Evolutionary conservation across 2,113 vertebrate species (phyloP), one percentile per base, ranked within the genome.

Genomic region (Ceyx margarethae): DNA sequence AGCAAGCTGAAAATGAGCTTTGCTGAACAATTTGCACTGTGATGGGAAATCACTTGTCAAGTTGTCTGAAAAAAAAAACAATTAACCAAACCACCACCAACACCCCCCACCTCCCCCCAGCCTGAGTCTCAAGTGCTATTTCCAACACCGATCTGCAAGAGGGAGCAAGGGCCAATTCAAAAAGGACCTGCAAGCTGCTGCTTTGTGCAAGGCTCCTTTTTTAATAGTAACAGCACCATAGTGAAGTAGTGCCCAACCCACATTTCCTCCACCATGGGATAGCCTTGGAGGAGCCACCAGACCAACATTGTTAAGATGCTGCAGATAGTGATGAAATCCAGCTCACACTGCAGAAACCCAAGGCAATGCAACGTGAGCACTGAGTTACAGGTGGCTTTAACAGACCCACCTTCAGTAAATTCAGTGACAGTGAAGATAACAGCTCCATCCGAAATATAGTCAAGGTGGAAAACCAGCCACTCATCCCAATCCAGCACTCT

Each of bases 311-410:
- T 12, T 19, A 45, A 45, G 58, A 53, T 1, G 10, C 60, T 26
- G 14, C 5, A 8, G 37, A 3, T 28, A 64, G 4, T 1, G 2
- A 28, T 7, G 46, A 7, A 45, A 50, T 6, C 29, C 65, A 42
- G 20, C 0, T 6, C 1, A 1, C 48, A 19, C 40, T 1, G 0
- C 0, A 0, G 80, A 82, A 85, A 65, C 11, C 19, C 0, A 0
- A 26, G 22, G 76, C 3, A 2, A 19, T 23, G 74, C 66, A 85
- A 43, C 60, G 64, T 0, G 0, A 50, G 53, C 3, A 2, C 1
- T 11, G 23, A 84, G 37, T 54, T 75, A 62, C 3, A 4, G 57
- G 23, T 1, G 3, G 31, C 3, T 0, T 50, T 20, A 50, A 76
- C 8, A 72, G 48, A 26, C 37, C 69, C 62, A 64, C 76, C 73